These are phyloP conservation scores for Momotus momota DNA, from an alignment of 2,797 vertebrate species.

Conservation along the genomic window DNA sequence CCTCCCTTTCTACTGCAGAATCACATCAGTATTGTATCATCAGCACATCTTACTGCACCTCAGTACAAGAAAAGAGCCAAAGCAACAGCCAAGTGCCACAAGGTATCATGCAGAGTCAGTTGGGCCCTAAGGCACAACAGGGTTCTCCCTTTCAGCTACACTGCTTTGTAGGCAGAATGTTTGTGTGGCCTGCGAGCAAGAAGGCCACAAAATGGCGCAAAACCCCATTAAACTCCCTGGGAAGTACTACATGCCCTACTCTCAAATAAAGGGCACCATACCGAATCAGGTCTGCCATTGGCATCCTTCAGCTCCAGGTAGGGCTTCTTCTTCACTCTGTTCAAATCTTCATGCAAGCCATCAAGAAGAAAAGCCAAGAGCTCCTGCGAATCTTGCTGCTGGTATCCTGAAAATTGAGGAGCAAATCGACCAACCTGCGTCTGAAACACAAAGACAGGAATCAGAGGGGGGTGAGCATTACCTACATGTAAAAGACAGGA, in stretches of 20 bases:
- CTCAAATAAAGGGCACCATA: conserved; percentile 55
- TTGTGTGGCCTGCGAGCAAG: background rate
- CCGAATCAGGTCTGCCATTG: conserved; percentile 92
- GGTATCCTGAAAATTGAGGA: conserved; percentile 97
- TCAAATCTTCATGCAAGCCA: conserved; percentile 95
- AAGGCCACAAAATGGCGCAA: background rate
- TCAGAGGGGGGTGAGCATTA: background rate
- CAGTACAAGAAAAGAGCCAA: background rate
- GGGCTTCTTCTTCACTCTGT: conserved; percentile 97
- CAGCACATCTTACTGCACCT: background rate
- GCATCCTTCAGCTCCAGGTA: conserved; percentile 94
- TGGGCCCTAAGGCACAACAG: background rate
- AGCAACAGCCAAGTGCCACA: background rate
- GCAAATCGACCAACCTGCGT: conserved; percentile 96
- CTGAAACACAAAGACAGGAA: conserved; percentile 74
- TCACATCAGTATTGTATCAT: background rate
- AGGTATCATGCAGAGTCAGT: background rate
- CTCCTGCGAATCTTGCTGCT: conserved; percentile 98
- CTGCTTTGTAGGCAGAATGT: background rate
- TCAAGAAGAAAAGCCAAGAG: conserved; percentile 94
- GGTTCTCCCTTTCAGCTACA: background rate
- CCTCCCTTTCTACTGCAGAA: background rate
- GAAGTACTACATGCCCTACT: background rate
- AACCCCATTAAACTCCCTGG: background rate
- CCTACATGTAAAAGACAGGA: background rate